A percentile compares a stretch with the other conserved stretches of the same genome.
Evolutionary conservation across 2,888 invertebrate genomes (phyloP).

Genomic region (Drosophila borborema): DNA sequence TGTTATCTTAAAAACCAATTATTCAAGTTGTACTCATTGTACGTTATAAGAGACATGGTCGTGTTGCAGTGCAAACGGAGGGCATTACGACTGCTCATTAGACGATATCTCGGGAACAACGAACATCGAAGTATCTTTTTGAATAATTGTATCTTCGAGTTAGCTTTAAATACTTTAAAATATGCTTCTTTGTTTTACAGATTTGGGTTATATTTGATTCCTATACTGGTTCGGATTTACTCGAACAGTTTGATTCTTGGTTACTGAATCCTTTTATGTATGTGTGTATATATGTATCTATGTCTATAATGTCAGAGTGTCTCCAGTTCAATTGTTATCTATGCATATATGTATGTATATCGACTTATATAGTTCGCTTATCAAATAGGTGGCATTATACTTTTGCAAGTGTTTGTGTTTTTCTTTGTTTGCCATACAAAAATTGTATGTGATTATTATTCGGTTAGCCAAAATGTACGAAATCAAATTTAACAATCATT

Average conservation of each 20-base stretch:
- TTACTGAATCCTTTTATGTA: background rate
- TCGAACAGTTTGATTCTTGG: background rate
- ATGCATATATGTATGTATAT: constrained; percentile 8
- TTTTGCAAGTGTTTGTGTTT: constrained; percentile 12
- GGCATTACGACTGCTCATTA: background rate
- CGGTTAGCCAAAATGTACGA: constrained; percentile 53
- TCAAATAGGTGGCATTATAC: constrained; percentile 35
- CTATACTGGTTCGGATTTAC: background rate
- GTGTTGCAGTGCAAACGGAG: background rate
- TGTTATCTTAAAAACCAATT: background rate
- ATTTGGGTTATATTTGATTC: background rate
- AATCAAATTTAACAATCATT: constrained; percentile 43
- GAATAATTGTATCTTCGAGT: background rate
- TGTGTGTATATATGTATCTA: background rate
- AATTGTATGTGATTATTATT: constrained; percentile 39
- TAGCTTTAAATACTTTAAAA: background rate
- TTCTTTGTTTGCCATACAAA: constrained; percentile 36
- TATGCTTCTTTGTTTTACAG: background rate
- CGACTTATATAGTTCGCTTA: constrained; percentile 26
- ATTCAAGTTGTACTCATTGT: background rate
- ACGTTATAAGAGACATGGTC: background rate
- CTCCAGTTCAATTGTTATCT: constrained; percentile 26
- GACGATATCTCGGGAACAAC: background rate
- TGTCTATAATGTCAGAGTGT: constrained; percentile 4
- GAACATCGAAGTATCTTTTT: background rate